phyloP scores from a whole-genome alignment of 2,888 invertebrate species.

The Schizaphis graminum region DNA sequence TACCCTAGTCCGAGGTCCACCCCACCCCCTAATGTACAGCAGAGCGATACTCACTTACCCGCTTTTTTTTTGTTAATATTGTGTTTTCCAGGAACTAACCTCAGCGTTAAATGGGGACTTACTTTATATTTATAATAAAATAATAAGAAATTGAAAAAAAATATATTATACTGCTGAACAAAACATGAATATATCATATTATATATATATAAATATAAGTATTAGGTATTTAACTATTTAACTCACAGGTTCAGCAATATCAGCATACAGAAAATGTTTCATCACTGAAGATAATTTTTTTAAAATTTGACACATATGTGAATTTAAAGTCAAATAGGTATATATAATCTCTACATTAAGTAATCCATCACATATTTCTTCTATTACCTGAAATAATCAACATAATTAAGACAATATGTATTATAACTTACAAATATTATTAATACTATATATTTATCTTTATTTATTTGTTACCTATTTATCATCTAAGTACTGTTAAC shows the following conservation, averaged over 20 bases:
- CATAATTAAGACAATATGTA: background rate
- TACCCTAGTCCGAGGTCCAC: no score
- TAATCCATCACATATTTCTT: background rate
- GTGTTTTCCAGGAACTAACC: no score
- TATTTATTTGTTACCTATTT: background rate
- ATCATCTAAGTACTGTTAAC: background rate
- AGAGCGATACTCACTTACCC: no score
- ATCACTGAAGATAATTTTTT: background rate
- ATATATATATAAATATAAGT: background rate
- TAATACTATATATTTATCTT: background rate
- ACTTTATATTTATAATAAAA: no score
- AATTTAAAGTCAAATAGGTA: background rate
- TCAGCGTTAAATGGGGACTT: no score
- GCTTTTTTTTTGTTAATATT: no score
- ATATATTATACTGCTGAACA: no score
- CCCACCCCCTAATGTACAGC: no score
- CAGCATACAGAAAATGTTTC: background rate
- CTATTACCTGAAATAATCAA: background rate
- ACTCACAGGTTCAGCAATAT: constrained; percentile 19
- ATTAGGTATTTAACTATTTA: background rate
- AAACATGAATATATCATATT: no score
- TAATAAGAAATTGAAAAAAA: no score
- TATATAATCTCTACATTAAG: background rate
- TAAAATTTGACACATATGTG: background rate
- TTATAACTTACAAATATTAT: background rate